A percentile compares a stretch with the other conserved stretches of the same genome.
phyloP scores from a whole-genome alignment of 2,797 vertebrate species.

The Leontocebus nigricollis region DNA sequence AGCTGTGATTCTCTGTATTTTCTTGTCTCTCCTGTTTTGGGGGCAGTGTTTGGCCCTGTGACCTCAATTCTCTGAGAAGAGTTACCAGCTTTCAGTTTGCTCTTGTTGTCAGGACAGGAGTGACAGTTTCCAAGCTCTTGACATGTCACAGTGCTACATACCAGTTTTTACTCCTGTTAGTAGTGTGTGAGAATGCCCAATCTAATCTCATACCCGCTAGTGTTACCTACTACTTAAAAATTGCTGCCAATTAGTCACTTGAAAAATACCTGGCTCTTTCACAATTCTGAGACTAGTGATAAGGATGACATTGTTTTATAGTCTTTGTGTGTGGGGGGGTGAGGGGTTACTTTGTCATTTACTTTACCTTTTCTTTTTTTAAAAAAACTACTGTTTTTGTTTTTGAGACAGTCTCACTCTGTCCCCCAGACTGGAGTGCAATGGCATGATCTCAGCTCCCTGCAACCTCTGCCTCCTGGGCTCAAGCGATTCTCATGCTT shows the following conservation, averaged over 20 bases:
- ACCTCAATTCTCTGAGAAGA: neutral
- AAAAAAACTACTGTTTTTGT: neutral
- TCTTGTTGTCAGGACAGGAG: neutral
- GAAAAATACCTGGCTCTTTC: neutral
- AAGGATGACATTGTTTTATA: neutral
- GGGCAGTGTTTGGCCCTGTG: neutral
- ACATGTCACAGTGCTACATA: neutral
- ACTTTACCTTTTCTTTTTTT: neutral
- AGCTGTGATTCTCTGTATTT: neutral
- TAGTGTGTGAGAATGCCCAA: neutral
- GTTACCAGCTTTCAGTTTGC: neutral
- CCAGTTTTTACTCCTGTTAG: neutral
- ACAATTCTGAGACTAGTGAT: neutral
- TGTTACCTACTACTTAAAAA: neutral
- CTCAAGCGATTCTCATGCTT: too few species aligned
- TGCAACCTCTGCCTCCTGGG: too few species aligned
- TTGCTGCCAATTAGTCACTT: neutral
- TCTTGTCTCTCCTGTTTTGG: too few species aligned
- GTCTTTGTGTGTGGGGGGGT: neutral
- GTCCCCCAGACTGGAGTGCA: too few species aligned
- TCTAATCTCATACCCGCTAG: neutral
- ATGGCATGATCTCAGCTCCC: too few species aligned
- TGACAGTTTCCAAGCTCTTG: too few species aligned
- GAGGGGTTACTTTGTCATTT: too few species aligned
- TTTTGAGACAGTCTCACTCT: too few species aligned